phyloP scores from a whole-genome alignment of 1,140 invertebrate genomes.

The Aplysia californica region DNA sequence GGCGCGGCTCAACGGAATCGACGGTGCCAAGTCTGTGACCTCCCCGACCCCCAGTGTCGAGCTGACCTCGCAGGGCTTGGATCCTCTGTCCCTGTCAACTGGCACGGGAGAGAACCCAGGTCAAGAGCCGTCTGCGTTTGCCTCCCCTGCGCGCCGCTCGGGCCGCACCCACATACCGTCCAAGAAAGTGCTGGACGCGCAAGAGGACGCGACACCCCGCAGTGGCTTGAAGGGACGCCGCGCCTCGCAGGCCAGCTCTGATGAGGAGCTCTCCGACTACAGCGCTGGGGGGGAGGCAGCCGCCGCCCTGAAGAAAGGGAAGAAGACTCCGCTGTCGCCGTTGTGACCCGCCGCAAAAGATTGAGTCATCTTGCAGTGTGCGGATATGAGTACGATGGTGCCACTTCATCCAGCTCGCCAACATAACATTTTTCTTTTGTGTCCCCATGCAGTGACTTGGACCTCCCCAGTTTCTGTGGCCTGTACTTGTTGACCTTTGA shows the following conservation, averaged over 20 bases:
- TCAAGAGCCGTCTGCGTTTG: too few relatives aligned
- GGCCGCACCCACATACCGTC: slow-evolving; percentile 19
- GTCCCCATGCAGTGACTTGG: background rate
- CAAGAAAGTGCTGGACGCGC: slow-evolving; percentile 8
- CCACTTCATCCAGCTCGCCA: background rate
- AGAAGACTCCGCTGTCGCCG: background rate
- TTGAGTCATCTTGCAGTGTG: too few relatives aligned
- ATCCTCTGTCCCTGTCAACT: too few relatives aligned
- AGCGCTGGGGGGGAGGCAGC: background rate
- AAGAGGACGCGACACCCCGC: background rate
- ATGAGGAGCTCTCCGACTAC: slow-evolving; percentile 13
- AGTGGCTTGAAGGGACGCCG: background rate
- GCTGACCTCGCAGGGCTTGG: too few relatives aligned
- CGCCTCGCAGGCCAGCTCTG: background rate
- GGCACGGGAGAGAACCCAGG: too few relatives aligned
- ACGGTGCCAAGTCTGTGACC: background rate
- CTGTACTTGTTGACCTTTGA: too few relatives aligned
- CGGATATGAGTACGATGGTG: background rate
- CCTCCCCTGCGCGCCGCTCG: too few relatives aligned
- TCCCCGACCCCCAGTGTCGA: background rate
- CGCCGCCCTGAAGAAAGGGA: slow-evolving; percentile 1
- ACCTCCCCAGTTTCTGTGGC: background rate
- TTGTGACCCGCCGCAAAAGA: background rate
- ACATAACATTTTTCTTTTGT: background rate
- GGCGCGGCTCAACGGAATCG: background rate